A percentile compares a stretch with the other conserved stretches of the same genome.
phyloP scores from a whole-genome alignment of 2,888 invertebrate species.

The Drosophila siamana region DNA sequence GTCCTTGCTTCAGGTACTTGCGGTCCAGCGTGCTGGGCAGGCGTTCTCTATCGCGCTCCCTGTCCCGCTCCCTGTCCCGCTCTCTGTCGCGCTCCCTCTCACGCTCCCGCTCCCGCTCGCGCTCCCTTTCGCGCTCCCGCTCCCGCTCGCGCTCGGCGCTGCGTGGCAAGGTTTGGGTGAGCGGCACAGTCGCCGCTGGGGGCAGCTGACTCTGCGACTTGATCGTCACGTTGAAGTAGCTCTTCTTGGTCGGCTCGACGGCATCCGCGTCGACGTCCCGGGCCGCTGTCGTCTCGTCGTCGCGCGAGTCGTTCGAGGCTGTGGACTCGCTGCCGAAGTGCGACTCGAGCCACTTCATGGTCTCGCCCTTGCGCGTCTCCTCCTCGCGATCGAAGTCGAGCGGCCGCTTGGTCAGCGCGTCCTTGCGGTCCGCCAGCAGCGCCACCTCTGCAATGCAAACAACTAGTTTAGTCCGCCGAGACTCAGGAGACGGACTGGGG shows the following conservation, averaged over 20 bases:
- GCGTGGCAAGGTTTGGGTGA: slow-evolving; percentile 63
- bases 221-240: slow-evolving; percentile 92
- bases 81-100: slow-evolving; percentile 68
- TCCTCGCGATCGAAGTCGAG: slow-evolving; percentile 95
- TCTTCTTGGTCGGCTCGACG: slow-evolving; percentile 88
- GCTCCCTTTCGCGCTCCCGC: slow-evolving; percentile 53
- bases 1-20: slow-evolving; percentile 64
- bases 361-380: slow-evolving; percentile 94
- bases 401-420: slow-evolving; percentile 92
- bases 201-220: slow-evolving; percentile 86
- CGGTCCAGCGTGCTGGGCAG: slow-evolving; percentile 45
- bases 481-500: too few species aligned
- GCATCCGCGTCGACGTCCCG: slow-evolving; percentile 81
- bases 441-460: slow-evolving; percentile 84
- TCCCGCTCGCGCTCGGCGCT: slow-evolving; percentile 70
- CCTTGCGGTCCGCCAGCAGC: slow-evolving; percentile 89
- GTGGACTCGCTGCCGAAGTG: slow-evolving; percentile 95
- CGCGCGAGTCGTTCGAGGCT: slow-evolving; percentile 88
- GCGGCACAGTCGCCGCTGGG: slow-evolving; percentile 1
- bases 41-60: slow-evolving; percentile 76
- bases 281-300: slow-evolving; percentile 82
- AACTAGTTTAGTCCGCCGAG: too few species aligned
- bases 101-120: slow-evolving; percentile 56
- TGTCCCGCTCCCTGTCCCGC: slow-evolving; percentile 33
- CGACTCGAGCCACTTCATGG: slow-evolving; percentile 95